Evolutionary conservation across 2,888 invertebrate species (phyloP).

Genomic region (Quadroppia sp.): DNA sequence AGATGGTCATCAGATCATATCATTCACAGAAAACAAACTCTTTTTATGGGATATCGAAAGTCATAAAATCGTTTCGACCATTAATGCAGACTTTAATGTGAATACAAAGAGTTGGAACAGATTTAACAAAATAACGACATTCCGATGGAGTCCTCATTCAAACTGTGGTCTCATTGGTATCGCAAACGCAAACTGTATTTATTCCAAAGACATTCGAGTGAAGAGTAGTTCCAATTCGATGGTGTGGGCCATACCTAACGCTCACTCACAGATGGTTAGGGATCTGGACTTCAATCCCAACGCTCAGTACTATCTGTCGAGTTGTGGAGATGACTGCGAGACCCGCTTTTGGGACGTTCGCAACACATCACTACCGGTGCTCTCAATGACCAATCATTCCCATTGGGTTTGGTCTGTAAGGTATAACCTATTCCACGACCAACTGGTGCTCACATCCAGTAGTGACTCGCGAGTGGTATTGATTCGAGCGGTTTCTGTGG

Average conservation of each 20-base stretch:
- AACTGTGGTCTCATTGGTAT: slow-evolving; percentile 78
- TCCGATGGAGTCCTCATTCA: slow-evolving; percentile 95
- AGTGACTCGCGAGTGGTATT: slow-evolving; percentile 89
- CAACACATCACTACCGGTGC: slow-evolving; percentile 70
- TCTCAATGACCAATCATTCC: slow-evolving; percentile 59
- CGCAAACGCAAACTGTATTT: slow-evolving; percentile 75
- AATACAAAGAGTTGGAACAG: slow-evolving; percentile 57
- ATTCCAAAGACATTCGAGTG: slow-evolving; percentile 78
- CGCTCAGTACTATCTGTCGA: slow-evolving; percentile 86
- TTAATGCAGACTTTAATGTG: slow-evolving; percentile 9
- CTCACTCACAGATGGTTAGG: slow-evolving; percentile 79
- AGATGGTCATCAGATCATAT: slow-evolving; percentile 66
- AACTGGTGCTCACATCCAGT: slow-evolving; percentile 84
- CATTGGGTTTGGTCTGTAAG: slow-evolving; percentile 83
- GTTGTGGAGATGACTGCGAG: slow-evolving; percentile 92
- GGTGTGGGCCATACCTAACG: slow-evolving; percentile 77
- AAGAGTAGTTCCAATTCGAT: slow-evolving; percentile 55
- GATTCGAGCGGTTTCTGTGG: slow-evolving; percentile 78
- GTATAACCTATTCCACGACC: slow-evolving; percentile 96
- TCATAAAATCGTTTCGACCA: slow-evolving; percentile 2
- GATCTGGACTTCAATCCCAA: slow-evolving; percentile 98
- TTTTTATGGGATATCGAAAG: slow-evolving; percentile 69
- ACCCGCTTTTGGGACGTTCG: slow-evolving; percentile 95
- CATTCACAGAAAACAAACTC: slow-evolving; percentile 72
- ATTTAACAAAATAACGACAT: slow-evolving; percentile 72